Evolutionary conservation across 2,888 invertebrate genomes (phyloP).

Genomic region (Trichopria drosophilae): DNA sequence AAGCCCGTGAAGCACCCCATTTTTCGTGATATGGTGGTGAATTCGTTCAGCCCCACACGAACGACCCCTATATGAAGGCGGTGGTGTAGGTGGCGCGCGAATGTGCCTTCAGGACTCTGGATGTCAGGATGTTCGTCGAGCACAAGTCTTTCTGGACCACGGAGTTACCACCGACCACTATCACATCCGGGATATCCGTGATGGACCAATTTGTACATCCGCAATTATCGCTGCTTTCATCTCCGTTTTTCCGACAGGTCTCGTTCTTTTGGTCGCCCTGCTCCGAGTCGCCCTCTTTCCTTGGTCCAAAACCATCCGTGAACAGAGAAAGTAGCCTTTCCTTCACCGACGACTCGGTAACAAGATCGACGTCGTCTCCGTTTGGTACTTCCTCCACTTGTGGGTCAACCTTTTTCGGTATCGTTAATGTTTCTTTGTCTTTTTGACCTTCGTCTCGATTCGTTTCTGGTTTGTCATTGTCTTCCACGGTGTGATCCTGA

Average conservation of each 20-base stretch:
- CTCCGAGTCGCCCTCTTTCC: slow-evolving; percentile 3
- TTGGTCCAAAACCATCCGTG: background rate
- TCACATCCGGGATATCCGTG: slow-evolving; percentile 49
- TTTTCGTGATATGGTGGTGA: slow-evolving; percentile 39
- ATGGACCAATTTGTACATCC: no score
- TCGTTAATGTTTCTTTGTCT: slow-evolving; percentile 15
- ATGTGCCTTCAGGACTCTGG: slow-evolving; percentile 53
- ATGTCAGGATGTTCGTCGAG: slow-evolving; percentile 50
- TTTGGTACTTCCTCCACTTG: no score
- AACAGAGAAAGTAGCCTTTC: slow-evolving; percentile 2
- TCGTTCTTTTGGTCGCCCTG: slow-evolving; percentile 10
- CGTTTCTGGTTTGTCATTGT: no score
- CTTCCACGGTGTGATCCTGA: no score
- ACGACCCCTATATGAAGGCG: slow-evolving; percentile 53
- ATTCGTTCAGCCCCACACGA: slow-evolving; percentile 30
- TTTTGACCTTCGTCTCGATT: no score
- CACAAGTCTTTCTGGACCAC: slow-evolving; percentile 48
- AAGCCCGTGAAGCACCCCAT: slow-evolving; percentile 50
- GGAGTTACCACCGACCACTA: slow-evolving; percentile 45
- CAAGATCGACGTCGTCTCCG: no score
- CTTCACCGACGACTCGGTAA: background rate
- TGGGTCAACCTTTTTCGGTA: no score
- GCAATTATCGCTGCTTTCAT: slow-evolving; percentile 34
- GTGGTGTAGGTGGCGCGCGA: slow-evolving; percentile 56
- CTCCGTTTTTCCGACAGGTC: slow-evolving; percentile 22